Conservation (phyloP, 2,888 invertebrate species). For the Formica aserva region DNA sequence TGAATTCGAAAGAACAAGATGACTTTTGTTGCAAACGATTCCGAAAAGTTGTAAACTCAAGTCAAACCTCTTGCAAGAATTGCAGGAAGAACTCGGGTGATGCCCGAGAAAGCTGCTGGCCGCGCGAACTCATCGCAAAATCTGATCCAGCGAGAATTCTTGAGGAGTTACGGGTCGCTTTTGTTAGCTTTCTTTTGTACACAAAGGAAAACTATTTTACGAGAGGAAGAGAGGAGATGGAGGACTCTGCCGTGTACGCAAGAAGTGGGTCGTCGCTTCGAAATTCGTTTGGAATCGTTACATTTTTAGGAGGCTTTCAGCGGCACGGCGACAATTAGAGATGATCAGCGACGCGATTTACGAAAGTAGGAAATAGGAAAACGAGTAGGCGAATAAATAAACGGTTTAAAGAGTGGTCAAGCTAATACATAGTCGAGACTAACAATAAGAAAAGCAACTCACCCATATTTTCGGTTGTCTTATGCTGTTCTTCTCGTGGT, state of each 20-base stretch:
- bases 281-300: slow-evolving; percentile 46
- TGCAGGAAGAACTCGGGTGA: slow-evolving; percentile 20
- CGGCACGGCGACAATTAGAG: not conserved
- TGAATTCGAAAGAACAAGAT: slow-evolving; percentile 41
- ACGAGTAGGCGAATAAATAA: not conserved
- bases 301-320: slow-evolving; percentile 46
- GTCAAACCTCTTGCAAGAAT: slow-evolving; percentile 34
- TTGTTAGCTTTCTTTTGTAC: slow-evolving; percentile 40
- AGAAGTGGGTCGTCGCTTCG: slow-evolving; percentile 27
- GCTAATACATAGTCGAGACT: not conserved
- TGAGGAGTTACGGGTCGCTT: slow-evolving; percentile 28
- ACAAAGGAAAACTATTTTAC: slow-evolving; percentile 41
- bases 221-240: not conserved
- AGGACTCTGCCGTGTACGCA: not conserved
- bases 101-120: slow-evolving; percentile 34
- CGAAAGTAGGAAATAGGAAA: not conserved
- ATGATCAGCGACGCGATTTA: slow-evolving; percentile 21
- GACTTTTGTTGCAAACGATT: slow-evolving; percentile 33
- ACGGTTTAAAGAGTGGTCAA: not conserved
- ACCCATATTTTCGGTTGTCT: slow-evolving; percentile 76
- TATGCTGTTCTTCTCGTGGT: slow-evolving; percentile 69
- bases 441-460: slow-evolving; percentile 62
- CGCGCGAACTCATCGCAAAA: slow-evolving; percentile 24
- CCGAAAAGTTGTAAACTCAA: slow-evolving; percentile 31
- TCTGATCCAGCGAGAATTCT: slow-evolving; percentile 39